These are phyloP conservation scores for Dynastes grantii DNA, from an alignment of 2,888 invertebrate species.

Conservation along the genomic window DNA sequence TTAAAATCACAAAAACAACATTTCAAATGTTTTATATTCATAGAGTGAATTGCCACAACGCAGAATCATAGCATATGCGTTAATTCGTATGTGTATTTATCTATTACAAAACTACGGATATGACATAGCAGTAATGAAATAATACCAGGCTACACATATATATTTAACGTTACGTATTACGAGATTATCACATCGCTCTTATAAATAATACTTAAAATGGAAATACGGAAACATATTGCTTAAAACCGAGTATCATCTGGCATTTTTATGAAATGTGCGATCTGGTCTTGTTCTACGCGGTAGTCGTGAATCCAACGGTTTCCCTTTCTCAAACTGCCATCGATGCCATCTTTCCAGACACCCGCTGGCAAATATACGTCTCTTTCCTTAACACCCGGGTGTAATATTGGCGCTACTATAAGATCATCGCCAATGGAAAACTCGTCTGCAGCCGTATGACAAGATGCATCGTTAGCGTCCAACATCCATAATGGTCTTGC, in stretches of 20 bases:
- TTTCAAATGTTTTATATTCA: no score
- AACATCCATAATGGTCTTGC: slow-evolving; percentile 94
- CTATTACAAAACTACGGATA: background rate
- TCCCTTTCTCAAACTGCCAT: slow-evolving; percentile 88
- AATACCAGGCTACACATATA: background rate
- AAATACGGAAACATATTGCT: slow-evolving; percentile 48
- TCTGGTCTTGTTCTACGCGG: slow-evolving; percentile 83
- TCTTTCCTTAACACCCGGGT: slow-evolving; percentile 79
- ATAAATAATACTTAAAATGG: slow-evolving; percentile 12
- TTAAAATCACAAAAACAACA: no score
- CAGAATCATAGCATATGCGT: no score
- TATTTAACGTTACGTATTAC: slow-evolving; percentile 28
- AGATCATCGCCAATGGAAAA: slow-evolving; percentile 92
- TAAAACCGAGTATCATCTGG: slow-evolving; percentile 88
- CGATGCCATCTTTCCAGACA: slow-evolving; percentile 94
- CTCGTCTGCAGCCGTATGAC: slow-evolving; percentile 85
- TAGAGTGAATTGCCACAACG: no score
- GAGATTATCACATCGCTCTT: slow-evolving; percentile 44
- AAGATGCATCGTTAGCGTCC: slow-evolving; percentile 84
- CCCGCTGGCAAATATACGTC: slow-evolving; percentile 94
- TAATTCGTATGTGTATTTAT: background rate
- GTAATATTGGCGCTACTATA: slow-evolving; percentile 90
- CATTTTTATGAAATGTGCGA: slow-evolving; percentile 89
- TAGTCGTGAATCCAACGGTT: slow-evolving; percentile 94
- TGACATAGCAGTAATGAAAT: background rate